Evolutionary conservation across 2,888 invertebrate genomes (phyloP).

Genomic region (Tenodera sinensis): DNA sequence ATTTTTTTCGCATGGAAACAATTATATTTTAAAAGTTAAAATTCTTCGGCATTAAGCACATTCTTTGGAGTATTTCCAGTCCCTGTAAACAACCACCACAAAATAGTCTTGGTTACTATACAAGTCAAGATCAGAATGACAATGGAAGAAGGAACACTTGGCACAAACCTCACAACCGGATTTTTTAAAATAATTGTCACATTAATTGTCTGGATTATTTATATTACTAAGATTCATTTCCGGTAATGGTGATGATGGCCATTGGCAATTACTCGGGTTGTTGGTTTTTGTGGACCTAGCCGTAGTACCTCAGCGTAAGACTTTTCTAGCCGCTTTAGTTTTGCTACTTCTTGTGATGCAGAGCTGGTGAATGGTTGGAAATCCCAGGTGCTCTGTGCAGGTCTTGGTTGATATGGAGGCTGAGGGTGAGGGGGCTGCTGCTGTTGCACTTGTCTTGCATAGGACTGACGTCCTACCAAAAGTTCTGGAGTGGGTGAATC

Average conservation of each 20-base stretch:
- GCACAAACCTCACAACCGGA: slow-evolving; percentile 7
- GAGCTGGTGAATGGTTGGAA: slow-evolving; percentile 53
- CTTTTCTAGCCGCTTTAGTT: slow-evolving; percentile 73
- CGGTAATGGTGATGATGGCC: background rate
- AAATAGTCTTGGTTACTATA: background rate
- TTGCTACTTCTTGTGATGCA: slow-evolving; percentile 79
- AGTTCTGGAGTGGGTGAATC: background rate
- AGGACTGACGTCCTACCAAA: background rate
- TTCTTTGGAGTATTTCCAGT: background rate
- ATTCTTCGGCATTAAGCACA: background rate
- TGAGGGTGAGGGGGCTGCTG: slow-evolving; percentile 21
- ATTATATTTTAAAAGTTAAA: background rate
- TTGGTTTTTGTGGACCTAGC: slow-evolving; percentile 32
- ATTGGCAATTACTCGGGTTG: background rate
- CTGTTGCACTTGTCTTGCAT: background rate
- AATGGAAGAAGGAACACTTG: slow-evolving; percentile 16
- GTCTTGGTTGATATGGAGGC: background rate
- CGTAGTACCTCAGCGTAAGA: slow-evolving; percentile 79
- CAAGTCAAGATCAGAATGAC: background rate
- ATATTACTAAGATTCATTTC: background rate
- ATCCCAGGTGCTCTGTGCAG: slow-evolving; percentile 26
- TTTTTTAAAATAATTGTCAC: background rate
- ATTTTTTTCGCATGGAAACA: background rate
- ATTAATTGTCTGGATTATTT: background rate
- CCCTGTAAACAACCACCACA: background rate